These are phyloP conservation scores for Chiloscyllium punctatum DNA, from an alignment of 2,797 vertebrate species.

Conservation along the genomic window DNA sequence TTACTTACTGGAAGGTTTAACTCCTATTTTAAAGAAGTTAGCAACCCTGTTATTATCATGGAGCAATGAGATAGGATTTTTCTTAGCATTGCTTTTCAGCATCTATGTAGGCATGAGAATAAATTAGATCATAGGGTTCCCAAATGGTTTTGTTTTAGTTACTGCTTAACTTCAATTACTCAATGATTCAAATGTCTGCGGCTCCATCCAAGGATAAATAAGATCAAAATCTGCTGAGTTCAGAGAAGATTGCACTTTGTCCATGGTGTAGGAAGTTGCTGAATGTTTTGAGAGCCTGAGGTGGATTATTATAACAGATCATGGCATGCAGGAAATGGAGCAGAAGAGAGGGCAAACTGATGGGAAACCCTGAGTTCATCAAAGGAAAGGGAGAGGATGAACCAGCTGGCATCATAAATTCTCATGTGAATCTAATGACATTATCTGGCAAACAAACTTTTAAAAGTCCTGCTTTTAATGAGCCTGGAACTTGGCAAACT, in stretches of 20 bases:
- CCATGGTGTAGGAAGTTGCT: background rate
- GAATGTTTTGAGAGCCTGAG: background rate
- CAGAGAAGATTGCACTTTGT: background rate
- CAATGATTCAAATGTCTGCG: background rate
- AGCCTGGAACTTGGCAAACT: slow-evolving; percentile 12
- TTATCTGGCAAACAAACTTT: background rate
- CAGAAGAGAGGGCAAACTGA: background rate
- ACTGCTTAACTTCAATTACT: background rate
- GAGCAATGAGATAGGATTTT: background rate
- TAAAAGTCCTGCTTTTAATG: background rate
- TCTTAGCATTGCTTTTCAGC: background rate
- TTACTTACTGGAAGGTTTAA: background rate
- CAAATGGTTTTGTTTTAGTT: background rate
- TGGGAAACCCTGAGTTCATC: background rate
- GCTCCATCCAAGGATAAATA: background rate
- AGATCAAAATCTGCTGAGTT: background rate
- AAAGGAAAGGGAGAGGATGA: background rate
- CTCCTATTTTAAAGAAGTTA: background rate
- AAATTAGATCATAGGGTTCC: background rate
- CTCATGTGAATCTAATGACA: background rate
- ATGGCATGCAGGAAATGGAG: background rate
- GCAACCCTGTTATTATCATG: background rate
- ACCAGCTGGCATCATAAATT: slow-evolving; percentile 19
- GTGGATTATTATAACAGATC: background rate
- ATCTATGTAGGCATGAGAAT: background rate